These are phyloP conservation scores for Hyles lineata DNA, from an alignment of 2,888 invertebrate genomes.

Conservation along the genomic window DNA sequence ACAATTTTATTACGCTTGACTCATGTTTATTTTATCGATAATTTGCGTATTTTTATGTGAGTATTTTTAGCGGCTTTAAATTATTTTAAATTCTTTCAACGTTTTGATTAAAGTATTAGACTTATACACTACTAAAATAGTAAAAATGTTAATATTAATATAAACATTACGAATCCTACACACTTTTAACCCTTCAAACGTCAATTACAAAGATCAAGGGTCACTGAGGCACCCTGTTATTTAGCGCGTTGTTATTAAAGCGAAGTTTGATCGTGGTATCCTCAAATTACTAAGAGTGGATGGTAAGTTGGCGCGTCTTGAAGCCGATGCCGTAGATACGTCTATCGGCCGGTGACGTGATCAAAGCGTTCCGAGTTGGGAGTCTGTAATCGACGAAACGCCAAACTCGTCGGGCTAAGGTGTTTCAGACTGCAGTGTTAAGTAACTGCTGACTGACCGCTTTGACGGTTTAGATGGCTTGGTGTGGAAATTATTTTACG, in stretches of 20 bases:
- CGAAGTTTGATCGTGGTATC: conserved; percentile 30
- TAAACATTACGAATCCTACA: background rate
- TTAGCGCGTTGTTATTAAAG: conserved; percentile 25
- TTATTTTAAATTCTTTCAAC: too few species aligned
- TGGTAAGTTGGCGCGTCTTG: conserved; percentile 42
- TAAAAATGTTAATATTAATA: too few species aligned
- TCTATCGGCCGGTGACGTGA: conserved; percentile 61
- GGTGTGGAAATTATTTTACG: background rate
- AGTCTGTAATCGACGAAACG: conserved; percentile 60
- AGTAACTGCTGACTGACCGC: conserved; percentile 21
- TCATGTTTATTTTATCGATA: background rate
- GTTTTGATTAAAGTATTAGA: too few species aligned
- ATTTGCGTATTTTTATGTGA: too few species aligned
- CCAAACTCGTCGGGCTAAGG: conserved; percentile 43
- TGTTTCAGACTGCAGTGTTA: conserved; percentile 36
- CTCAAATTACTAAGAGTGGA: conserved; percentile 51
- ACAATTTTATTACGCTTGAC: background rate
- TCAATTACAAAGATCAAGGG: background rate
- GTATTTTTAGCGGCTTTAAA: too few species aligned
- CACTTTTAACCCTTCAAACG: background rate
- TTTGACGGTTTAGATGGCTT: conserved; percentile 6
- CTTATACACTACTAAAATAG: too few species aligned
- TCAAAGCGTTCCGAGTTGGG: conserved; percentile 60
- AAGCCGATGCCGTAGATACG: conserved; percentile 56
- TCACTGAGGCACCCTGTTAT: background rate